Percentiles rank a stretch among this genome's conserved stretches.
These are phyloP conservation scores for Darevskia mixta DNA, from an alignment of 2,797 vertebrate genomes.

Conservation along the genomic window DNA sequence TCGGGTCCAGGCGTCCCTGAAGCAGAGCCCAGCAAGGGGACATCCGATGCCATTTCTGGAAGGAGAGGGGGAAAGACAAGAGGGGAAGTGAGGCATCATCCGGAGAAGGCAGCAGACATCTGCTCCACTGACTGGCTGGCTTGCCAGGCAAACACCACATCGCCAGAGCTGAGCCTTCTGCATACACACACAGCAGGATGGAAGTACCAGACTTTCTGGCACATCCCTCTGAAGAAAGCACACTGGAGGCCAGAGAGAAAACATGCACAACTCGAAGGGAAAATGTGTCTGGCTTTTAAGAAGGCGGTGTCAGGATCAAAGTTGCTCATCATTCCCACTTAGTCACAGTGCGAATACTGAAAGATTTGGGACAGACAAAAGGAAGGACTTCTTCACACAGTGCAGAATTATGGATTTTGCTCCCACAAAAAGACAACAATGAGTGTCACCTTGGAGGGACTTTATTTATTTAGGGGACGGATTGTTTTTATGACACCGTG, in stretches of 20 bases:
- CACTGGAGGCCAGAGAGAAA: neutral
- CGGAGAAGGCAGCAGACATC: neutral
- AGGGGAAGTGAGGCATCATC: too few species aligned
- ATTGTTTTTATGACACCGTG: too few species aligned
- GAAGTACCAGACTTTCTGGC: neutral
- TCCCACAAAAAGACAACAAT: too few species aligned
- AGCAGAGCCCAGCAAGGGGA: conserved; percentile 84
- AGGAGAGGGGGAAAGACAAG: neutral
- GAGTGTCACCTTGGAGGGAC: too few species aligned
- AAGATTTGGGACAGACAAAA: too few species aligned
- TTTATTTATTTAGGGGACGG: too few species aligned
- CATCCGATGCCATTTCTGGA: conserved; percentile 88
- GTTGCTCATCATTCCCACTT: too few species aligned
- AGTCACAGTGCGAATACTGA: too few species aligned
- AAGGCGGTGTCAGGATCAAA: neutral
- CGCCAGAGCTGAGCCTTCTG: neutral
- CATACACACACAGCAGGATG: neutral
- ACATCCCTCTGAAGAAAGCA: neutral
- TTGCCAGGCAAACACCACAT: neutral
- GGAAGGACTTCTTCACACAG: too few species aligned
- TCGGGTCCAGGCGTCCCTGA: conserved; percentile 80
- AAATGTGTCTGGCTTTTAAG: neutral
- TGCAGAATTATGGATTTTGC: too few species aligned
- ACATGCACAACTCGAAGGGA: neutral
- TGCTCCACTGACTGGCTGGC: neutral